A percentile compares a stretch with the other conserved stretches of the same genome.
Evolutionary conservation across 2,888 invertebrate genomes (phyloP).

Genomic region (Hermaeophaga mercurialis): DNA sequence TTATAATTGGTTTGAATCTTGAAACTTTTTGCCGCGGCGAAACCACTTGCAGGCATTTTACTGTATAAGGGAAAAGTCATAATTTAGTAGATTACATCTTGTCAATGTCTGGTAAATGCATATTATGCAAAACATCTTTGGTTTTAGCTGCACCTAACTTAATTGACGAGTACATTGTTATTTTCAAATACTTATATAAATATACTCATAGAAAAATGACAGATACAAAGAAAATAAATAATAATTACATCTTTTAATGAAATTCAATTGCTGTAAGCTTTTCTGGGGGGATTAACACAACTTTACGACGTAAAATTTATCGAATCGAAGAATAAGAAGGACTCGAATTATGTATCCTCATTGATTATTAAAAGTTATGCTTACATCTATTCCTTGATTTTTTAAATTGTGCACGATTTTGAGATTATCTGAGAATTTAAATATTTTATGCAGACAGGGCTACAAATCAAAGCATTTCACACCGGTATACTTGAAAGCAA

Average conservation of each 20-base stretch:
- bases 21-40: constrained; percentile 11
- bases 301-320: too few species aligned
- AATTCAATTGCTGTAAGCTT: too few species aligned
- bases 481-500: constrained; percentile 16
- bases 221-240: too few species aligned
- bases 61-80: constrained; percentile 30
- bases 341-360: too few species aligned
- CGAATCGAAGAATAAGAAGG: too few species aligned
- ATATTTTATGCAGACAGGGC: constrained; percentile 4
- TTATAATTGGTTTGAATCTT: constrained; percentile 26
- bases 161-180: constrained; percentile 16
- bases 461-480: constrained; percentile 20
- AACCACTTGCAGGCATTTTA: constrained; percentile 20
- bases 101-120: constrained; percentile 29
- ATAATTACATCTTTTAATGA: too few species aligned
- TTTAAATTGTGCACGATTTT: constrained; percentile 2
- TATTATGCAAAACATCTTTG: constrained; percentile 35
- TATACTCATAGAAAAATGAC: too few species aligned
- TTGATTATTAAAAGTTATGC: too few species aligned
- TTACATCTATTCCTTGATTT: too few species aligned
- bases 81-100: constrained; percentile 35
- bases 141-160: constrained; percentile 32
- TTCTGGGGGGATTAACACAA: too few species aligned
- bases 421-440: constrained; percentile 4
- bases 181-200: constrained; percentile 14